These are phyloP conservation scores for Phrynocephalus versicolor DNA, from an alignment of 2,113 vertebrate species.

Conservation along the genomic window DNA sequence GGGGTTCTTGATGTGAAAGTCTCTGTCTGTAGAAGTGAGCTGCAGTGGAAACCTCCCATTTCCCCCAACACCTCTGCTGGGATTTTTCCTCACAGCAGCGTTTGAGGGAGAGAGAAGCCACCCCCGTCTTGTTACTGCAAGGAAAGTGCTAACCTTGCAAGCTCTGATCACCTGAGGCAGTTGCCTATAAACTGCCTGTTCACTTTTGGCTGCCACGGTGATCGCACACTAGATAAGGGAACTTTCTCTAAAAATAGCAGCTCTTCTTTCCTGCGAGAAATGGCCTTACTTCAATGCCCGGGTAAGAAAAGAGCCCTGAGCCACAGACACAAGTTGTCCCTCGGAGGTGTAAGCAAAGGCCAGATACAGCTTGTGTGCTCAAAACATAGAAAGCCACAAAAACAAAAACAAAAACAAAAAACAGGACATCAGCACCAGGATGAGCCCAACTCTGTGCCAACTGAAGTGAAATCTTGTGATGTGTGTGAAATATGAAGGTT, in stretches of 20 bases:
- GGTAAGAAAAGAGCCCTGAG: neutral
- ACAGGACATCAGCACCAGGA: neutral
- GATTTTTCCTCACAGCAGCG: neutral
- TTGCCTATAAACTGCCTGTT: conserved; percentile 12
- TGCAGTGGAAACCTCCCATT: neutral
- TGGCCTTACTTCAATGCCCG: neutral
- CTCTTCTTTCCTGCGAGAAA: neutral
- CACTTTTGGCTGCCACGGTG: neutral
- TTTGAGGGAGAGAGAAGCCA: neutral
- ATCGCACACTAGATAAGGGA: conserved; percentile 8
- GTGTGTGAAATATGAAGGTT: neutral
- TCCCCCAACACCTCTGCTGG: neutral
- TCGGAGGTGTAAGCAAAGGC: neutral
- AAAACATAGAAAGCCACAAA: neutral
- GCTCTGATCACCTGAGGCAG: neutral
- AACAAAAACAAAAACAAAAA: too few relatives aligned
- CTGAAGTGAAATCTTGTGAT: neutral
- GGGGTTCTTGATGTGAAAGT: neutral
- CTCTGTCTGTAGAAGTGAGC: neutral
- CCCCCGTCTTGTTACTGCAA: neutral
- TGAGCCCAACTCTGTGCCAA: neutral
- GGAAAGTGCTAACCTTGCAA: neutral
- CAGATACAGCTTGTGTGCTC: neutral
- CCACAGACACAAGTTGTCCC: neutral
- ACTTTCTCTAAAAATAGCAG: conserved; percentile 10